Percentiles rank a stretch among this genome's conserved stretches.
Evolutionary conservation across 1,140 invertebrate genomes (phyloP).

Genomic region (Atopsyche davidsoni): DNA sequence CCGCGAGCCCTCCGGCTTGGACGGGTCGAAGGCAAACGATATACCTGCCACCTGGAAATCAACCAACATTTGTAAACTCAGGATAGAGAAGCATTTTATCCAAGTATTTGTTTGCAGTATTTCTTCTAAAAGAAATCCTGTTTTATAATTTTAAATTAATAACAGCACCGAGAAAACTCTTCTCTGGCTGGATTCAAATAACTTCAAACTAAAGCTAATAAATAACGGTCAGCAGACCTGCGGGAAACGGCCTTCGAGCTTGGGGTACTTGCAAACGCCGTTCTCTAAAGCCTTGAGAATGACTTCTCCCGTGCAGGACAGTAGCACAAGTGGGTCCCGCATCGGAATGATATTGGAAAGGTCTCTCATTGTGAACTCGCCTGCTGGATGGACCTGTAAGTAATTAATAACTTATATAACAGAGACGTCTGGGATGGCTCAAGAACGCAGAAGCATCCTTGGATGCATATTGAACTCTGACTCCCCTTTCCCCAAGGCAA

Average conservation of each 20-base stretch:
- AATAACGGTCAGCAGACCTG: slow-evolving; percentile 48
- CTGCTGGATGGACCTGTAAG: slow-evolving; percentile 62
- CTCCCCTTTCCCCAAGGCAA: no score
- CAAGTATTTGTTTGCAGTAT: neutral
- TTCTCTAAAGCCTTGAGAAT: slow-evolving; percentile 77
- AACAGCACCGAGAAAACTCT: neutral
- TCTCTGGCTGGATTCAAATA: neutral
- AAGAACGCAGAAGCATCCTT: no score
- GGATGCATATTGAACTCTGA: no score
- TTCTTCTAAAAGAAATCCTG: neutral
- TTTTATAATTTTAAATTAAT: neutral
- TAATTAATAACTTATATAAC: slow-evolving; percentile 16
- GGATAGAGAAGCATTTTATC: neutral
- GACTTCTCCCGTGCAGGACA: slow-evolving; percentile 57
- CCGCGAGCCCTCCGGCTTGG: slow-evolving; percentile 59
- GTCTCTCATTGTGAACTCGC: slow-evolving; percentile 77
- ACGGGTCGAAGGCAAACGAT: slow-evolving; percentile 79
- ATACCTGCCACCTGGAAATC: slow-evolving; percentile 64
- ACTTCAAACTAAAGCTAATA: neutral
- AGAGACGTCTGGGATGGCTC: neutral
- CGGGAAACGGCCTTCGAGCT: slow-evolving; percentile 75
- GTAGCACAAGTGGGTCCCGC: slow-evolving; percentile 73
- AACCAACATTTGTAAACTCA: neutral
- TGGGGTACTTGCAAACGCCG: slow-evolving; percentile 64
- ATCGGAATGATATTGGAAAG: slow-evolving; percentile 77